Base-by-base conservation (phyloP, 2,797 vertebrate species). In the Hoplostethus mediterraneus region DNA sequence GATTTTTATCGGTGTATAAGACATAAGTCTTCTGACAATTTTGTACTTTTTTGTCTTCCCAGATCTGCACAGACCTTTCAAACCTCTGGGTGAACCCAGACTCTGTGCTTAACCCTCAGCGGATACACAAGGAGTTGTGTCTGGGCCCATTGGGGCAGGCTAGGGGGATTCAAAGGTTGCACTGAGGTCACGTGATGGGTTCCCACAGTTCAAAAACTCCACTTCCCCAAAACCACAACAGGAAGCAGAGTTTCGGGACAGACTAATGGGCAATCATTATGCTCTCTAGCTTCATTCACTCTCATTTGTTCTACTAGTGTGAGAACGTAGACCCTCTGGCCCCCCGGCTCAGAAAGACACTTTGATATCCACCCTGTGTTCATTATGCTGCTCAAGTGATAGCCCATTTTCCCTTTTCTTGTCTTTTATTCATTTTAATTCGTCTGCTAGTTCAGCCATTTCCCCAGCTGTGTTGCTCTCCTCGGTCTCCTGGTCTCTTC, bases 381-480 rank as follows among this genome's bases (percentile, higher is more conserved):
- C 89, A 93, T 93, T 92, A 91, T 78, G 52, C 73, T 58, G 78
- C 71, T 73, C 69, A 87, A 92, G 79, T 84, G 89, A 92, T 93
- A 92, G 83, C 53, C 89, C 77, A 63, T 90, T 91, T 90, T 86
- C 78, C 85, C 82, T 91, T 92, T 91, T 90, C 83, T 90, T 80
- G 82, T 81, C 89, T 90, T 92, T 92, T 92, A 93, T 92, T 90
- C 85, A 36, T 88, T 92, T 93, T 88, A 93, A 93, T 92, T 89
- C 81, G 72, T 87, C 84, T 77, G 78, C 64, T 67, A 78, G 74
- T 92, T 86, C 82, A 90, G 77, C 86, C 87, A 79, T 87, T 91
- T 91, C 79, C 87, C 74, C 17, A 11, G 72, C 69, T 75, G 60
- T 75, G 67, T 79, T 79, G 70, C 86, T 83, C 74, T 77, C 77